Percentiles rank a stretch among this genome's conserved stretches.
phyloP scores from a whole-genome alignment of 2,113 vertebrate species.

The Seriola quinqueradiata region DNA sequence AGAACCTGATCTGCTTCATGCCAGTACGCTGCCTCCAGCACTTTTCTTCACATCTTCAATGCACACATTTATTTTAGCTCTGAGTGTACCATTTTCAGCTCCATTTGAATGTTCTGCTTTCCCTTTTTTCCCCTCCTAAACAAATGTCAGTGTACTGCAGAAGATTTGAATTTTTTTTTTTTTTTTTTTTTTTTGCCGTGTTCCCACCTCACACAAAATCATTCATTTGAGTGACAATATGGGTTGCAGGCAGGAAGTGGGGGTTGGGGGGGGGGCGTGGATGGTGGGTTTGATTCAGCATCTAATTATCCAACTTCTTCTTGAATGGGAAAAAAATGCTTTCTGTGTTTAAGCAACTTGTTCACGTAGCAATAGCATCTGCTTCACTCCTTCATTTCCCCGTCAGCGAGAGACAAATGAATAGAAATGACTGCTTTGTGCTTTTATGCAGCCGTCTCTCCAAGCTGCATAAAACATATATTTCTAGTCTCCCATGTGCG shows the following conservation, averaged over 20 bases:
- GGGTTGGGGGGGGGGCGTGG: not conserved
- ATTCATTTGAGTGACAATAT: constrained; percentile 78
- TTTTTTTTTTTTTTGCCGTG: constrained; percentile 37
- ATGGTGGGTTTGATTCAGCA: constrained; percentile 59
- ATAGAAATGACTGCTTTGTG: constrained; percentile 83
- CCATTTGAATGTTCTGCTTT: constrained; percentile 60
- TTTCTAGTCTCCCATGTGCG: constrained; percentile 66
- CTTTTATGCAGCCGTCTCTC: constrained; percentile 74
- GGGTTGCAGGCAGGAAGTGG: constrained; percentile 64
- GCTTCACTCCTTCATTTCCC: constrained; percentile 77
- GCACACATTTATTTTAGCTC: constrained; percentile 65
- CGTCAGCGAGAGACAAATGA: constrained; percentile 83
- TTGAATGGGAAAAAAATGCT: constrained; percentile 69
- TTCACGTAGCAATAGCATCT: constrained; percentile 82
- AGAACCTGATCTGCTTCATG: constrained; percentile 70
- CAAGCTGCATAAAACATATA: constrained; percentile 77
- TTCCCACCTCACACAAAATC: constrained; percentile 61
- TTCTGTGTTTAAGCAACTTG: constrained; percentile 78
- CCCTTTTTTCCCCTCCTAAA: constrained; percentile 26
- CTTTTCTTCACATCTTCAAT: constrained; percentile 59
- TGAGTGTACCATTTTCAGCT: constrained; percentile 61
- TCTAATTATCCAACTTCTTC: constrained; percentile 79
- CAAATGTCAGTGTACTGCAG: constrained; percentile 67
- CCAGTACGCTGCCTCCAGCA: constrained; percentile 58
- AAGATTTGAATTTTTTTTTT: constrained; percentile 48